Evolutionary conservation across 1,140 invertebrate genomes (phyloP).

Genomic region (Brachionus paranguensis): DNA sequence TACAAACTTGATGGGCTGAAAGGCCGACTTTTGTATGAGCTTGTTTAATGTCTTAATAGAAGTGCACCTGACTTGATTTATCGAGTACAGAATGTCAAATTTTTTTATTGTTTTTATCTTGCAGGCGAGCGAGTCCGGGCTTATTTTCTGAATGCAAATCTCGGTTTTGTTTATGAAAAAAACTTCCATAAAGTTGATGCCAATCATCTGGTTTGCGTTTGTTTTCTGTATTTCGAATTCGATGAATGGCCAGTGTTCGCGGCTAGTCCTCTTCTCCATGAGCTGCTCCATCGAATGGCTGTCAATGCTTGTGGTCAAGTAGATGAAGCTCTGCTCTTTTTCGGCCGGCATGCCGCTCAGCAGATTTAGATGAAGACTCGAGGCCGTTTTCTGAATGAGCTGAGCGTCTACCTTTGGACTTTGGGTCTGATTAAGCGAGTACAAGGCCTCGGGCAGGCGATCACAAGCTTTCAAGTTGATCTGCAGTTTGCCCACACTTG

Average conservation of each 20-base stretch:
- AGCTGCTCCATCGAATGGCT: neutral
- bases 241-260: constrained; percentile 11
- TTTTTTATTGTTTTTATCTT: neutral
- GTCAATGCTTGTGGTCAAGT: constrained; percentile 22
- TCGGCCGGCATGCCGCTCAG: neutral
- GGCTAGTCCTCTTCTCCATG: neutral
- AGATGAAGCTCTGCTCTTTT: neutral
- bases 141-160: constrained; percentile 18
- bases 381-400: neutral
- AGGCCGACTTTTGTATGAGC: neutral
- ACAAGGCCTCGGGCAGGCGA: constrained; percentile 26
- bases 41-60: neutral
- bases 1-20: constrained; percentile 8
- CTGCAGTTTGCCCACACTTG: neutral
- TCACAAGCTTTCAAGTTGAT: neutral
- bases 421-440: neutral
- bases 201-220: neutral
- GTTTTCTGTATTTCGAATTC: constrained; percentile 32
- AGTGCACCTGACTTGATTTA: neutral
- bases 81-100: constrained; percentile 36
- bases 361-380: neutral
- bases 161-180: constrained; percentile 33
- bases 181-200: constrained; percentile 32
- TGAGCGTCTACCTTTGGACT: neutral
- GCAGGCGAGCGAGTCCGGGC: neutral